Base-by-base conservation (phyloP, 2,888 invertebrate species). In the Cremastinae sp. region DNA sequence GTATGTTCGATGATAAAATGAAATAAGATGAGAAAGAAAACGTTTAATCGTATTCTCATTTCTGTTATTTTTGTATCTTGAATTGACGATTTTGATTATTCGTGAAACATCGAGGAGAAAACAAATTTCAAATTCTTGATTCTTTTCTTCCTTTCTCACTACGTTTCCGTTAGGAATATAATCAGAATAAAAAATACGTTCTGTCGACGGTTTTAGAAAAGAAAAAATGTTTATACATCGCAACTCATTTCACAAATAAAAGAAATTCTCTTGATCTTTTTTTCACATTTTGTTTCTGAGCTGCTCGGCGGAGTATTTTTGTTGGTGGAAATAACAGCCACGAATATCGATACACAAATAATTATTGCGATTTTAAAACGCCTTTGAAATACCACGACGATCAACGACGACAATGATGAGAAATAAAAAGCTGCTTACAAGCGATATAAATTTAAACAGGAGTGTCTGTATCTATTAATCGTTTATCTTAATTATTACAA, bases 161-260 rank as follows among this genome's bases (percentile, higher is more conserved):
- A n/a, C 39, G 12, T 14, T 51, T 20, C 39, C 39, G 12, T 39
- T 8, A 62, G 12, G 51, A 4, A n/a, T n/a, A 8, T 2, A 2
- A 41, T 41, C 12, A 2, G 41, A n/a, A 41, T n/a, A 41, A 41
- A 20, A 49, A 16, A 5, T 43, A 43, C 49, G 43, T 59, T 62
- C 55, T 62, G 28, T 28, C 10, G 18, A 73, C 49, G 37, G 62
- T 72, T 49, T 49, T 43, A 41, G 68, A 47, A 45, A 53, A 69
- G 45, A 22, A 35, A 66, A 71, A 66, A 22, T 10, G 51, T 69
- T 47, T 72, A 68, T 68, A 69, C 69, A 76, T 76, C 76, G 72
- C 76, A 76, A 76, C 76, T 68, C 58, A 69, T 76, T 64, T 56
- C 64, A 73, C 49, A 64, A 72, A 55, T 64, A 62, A 37, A 62